Conservation (phyloP, 2,797 vertebrate species). For the Meda fulgida region DNA sequence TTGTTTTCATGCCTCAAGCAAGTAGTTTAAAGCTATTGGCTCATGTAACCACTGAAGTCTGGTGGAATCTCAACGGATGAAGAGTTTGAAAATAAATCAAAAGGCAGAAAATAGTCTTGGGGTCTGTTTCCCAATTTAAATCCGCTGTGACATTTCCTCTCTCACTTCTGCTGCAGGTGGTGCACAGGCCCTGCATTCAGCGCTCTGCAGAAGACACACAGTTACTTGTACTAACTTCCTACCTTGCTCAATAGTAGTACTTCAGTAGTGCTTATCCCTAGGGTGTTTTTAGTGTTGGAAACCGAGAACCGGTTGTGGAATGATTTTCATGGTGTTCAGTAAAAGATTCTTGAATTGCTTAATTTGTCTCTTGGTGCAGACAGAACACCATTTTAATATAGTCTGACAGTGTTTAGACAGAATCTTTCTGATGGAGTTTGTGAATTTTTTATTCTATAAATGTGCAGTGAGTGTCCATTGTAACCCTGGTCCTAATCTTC, state of each 20-base stretch:
- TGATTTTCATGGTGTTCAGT: not conserved
- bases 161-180: constrained; percentile 5
- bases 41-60: not conserved
- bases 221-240: constrained; percentile 3
- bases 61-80: not conserved
- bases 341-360: not conserved
- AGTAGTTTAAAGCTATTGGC: not conserved
- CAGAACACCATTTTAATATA: not conserved
- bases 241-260: not conserved
- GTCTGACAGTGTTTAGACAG: not conserved
- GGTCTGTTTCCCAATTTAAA: constrained; percentile 22
- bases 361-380: not conserved
- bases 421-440: not conserved
- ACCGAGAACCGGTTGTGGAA: not conserved
- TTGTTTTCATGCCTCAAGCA: not conserved
- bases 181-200: constrained; percentile 14
- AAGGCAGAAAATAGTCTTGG: constrained; percentile 37
- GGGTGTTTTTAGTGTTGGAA: not conserved
- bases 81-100: constrained; percentile 3
- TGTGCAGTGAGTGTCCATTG: not conserved
- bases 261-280: not conserved
- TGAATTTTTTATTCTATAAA: not conserved
- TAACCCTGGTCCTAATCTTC: not conserved
- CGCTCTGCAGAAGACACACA: not conserved
- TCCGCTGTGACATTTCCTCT: constrained; percentile 11